Percentiles rank a stretch among this genome's conserved stretches.
These are phyloP conservation scores for Ctenopoma multispine DNA, from an alignment of 2,797 vertebrate genomes.

Conservation along the genomic window DNA sequence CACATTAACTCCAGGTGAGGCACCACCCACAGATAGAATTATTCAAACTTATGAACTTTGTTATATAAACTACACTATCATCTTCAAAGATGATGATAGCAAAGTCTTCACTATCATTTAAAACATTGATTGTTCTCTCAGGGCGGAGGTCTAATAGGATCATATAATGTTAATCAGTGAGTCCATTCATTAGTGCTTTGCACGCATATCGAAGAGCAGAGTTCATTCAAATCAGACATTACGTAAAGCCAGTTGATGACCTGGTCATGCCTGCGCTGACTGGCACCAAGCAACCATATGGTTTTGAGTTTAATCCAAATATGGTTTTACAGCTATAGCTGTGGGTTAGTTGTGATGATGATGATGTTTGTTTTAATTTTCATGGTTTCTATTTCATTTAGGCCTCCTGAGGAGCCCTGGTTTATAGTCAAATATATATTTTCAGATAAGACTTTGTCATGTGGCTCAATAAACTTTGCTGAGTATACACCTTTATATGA, in stretches of 20 bases:
- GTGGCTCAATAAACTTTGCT: too few relatives aligned
- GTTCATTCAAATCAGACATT: neutral
- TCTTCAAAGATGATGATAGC: neutral
- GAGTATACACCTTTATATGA: too few relatives aligned
- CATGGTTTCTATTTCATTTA: neutral
- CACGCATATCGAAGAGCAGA: slow-evolving; percentile 7
- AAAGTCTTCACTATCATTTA: neutral
- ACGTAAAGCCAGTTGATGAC: neutral
- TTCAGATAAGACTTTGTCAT: too few relatives aligned
- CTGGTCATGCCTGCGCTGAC: neutral
- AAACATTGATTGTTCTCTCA: slow-evolving; percentile 1
- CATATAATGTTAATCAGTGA: neutral
- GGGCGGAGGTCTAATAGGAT: neutral
- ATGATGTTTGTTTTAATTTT: neutral
- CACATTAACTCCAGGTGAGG: neutral
- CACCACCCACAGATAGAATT: too few relatives aligned
- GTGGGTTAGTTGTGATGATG: neutral
- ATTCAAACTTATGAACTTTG: neutral
- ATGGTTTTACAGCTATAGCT: neutral
- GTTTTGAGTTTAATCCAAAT: neutral
- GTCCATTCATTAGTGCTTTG: slow-evolving; percentile 7
- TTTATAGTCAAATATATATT: neutral
- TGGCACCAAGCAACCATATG: neutral
- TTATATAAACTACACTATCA: neutral
- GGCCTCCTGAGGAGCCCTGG: neutral